These are phyloP conservation scores for Noctilio leporinus DNA, from an alignment of 2,113 vertebrate genomes.

Conservation along the genomic window DNA sequence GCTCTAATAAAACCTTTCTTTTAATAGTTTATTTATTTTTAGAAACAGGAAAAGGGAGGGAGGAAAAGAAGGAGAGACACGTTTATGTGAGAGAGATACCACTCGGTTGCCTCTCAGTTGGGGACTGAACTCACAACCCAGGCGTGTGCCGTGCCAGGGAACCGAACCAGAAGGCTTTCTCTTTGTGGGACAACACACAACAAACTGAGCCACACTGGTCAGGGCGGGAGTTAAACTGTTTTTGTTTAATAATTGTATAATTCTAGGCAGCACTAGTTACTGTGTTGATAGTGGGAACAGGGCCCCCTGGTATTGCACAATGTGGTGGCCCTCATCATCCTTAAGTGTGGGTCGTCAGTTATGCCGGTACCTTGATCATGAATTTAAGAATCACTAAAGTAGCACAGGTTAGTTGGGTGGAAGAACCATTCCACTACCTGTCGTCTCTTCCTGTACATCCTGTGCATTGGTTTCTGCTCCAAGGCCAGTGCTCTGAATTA, in stretches of 20 bases:
- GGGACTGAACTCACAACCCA: no score
- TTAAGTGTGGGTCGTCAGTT: neutral
- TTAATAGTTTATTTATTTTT: neutral
- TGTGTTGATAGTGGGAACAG: neutral
- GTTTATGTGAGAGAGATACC: no score
- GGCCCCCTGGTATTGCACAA: accelerated
- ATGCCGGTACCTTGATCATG: neutral
- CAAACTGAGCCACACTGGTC: no score
- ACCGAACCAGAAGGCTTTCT: no score
- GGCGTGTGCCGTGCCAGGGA: no score
- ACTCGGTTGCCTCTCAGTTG: no score
- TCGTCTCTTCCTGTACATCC: accelerated
- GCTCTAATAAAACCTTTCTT: neutral
- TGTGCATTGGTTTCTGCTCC: neutral
- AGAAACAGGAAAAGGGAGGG: no score
- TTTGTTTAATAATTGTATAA: neutral
- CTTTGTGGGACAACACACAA: no score
- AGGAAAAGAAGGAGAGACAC: no score
- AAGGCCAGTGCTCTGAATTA: neutral
- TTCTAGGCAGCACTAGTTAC: neutral
- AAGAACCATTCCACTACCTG: neutral
- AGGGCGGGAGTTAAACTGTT: neutral
- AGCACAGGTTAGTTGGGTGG: neutral
- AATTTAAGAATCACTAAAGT: neutral
- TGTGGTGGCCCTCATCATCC: neutral